Evolutionary conservation across 2,888 invertebrate species (phyloP).

Genomic region (Abscondita cerata): DNA sequence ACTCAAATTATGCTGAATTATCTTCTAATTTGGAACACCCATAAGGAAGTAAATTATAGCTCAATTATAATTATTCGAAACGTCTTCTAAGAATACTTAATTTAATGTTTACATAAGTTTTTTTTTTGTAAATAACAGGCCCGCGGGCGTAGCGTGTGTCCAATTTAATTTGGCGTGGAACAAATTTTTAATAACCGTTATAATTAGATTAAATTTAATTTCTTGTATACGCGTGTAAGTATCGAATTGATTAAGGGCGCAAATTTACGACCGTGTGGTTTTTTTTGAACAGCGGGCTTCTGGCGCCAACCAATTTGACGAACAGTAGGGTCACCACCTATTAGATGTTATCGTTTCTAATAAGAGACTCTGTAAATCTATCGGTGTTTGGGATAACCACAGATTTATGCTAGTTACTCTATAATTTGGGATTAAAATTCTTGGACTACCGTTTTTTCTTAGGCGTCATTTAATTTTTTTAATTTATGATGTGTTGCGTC

Average conservation of each 20-base stretch:
- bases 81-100: conserved; percentile 19
- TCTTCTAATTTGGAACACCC: conserved; percentile 41
- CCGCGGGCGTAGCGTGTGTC: conserved; percentile 10
- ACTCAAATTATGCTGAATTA: conserved; percentile 39
- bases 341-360: not conserved
- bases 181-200: not conserved
- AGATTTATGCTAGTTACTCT: no score
- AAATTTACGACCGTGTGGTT: conserved; percentile 1
- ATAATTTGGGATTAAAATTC: no score
- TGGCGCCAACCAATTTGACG: conserved; percentile 15
- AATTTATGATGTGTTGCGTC: no score
- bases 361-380: not conserved
- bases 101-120: conserved; percentile 6
- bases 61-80: conserved; percentile 13
- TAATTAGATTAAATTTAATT: not conserved
- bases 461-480: not conserved
- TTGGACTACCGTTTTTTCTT: no score
- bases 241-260: not conserved
- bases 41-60: conserved; percentile 37
- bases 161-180: conserved; percentile 3
- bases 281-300: conserved; percentile 7
- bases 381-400: not conserved
- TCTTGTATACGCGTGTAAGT: not conserved
- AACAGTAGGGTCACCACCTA: conserved; percentile 3
- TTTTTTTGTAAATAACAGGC: conserved; percentile 3